Evolutionary conservation across 2,113 vertebrate species (phyloP).

Genomic region (Percina caprodes): DNA sequence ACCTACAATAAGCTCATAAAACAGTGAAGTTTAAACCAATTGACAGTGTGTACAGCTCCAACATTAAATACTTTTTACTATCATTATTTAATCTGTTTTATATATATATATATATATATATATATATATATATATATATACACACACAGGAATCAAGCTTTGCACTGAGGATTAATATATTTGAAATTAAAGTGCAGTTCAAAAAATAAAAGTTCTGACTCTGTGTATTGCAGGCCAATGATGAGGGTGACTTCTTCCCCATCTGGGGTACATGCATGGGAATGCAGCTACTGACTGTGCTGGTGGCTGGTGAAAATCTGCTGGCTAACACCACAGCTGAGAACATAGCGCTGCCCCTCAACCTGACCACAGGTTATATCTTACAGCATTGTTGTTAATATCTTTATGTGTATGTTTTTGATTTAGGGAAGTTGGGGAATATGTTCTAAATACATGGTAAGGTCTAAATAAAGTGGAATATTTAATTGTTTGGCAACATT

Average conservation of each 20-base stretch:
- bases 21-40: neutral
- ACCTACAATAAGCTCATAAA: neutral
- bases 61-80: neutral
- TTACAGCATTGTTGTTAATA: neutral
- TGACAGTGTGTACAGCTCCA: neutral
- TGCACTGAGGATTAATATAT: neutral
- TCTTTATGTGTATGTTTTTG: neutral
- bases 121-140: too few relatives aligned
- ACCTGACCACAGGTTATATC: slow-evolving; percentile 77
- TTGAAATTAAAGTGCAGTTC: neutral
- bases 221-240: slow-evolving; percentile 79
- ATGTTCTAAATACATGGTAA: neutral
- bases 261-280: slow-evolving; percentile 89
- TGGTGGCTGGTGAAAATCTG: slow-evolving; percentile 82
- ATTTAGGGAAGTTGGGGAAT: neutral
- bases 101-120: too few relatives aligned
- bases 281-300: slow-evolving; percentile 83
- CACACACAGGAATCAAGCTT: neutral
- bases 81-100: neutral
- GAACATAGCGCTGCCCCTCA: slow-evolving; percentile 83
- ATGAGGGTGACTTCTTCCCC: slow-evolving; percentile 85
- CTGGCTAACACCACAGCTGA: slow-evolving; percentile 75
- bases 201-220: neutral
- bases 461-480: neutral
- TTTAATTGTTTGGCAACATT: neutral